A percentile compares a stretch with the other conserved stretches of the same genome.
phyloP scores from a whole-genome alignment of 2,888 invertebrate species.

The Morpho achilles region DNA sequence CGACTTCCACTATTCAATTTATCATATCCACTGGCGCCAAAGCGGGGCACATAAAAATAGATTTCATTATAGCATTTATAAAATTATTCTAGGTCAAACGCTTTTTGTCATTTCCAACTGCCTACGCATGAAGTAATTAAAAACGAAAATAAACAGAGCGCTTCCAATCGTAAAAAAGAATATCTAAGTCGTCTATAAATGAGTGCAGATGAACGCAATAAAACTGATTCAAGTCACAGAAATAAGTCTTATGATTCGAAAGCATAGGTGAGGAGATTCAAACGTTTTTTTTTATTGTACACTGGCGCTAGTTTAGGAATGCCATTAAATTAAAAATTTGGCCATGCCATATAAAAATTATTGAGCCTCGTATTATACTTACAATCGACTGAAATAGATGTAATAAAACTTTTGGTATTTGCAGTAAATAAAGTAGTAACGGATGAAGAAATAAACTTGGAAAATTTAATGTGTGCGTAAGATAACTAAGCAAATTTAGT shows the following conservation, averaged over 20 bases:
- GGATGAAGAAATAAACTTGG: slow-evolving; percentile 30
- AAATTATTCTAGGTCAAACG: slow-evolving; percentile 46
- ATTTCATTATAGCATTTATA: slow-evolving; percentile 32
- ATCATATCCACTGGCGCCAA: slow-evolving; percentile 26
- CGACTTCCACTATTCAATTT: slow-evolving; percentile 25
- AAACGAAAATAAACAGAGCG: slow-evolving; percentile 79
- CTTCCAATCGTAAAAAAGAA: slow-evolving; percentile 76
- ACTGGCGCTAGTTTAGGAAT: slow-evolving; percentile 55
- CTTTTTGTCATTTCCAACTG: slow-evolving; percentile 68
- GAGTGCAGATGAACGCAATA: slow-evolving; percentile 76
- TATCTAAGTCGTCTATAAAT: slow-evolving; percentile 76
- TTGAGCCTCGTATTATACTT: slow-evolving; percentile 28
- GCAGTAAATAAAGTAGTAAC: slow-evolving; percentile 49
- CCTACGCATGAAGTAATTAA: slow-evolving; percentile 77
- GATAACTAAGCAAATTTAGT: slow-evolving; percentile 28
- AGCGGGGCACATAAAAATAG: slow-evolving; percentile 30
- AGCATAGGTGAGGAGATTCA: slow-evolving; percentile 62
- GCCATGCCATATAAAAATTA: slow-evolving; percentile 46
- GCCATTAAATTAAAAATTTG: slow-evolving; percentile 50
- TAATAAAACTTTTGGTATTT: slow-evolving; percentile 54
- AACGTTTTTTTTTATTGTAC: slow-evolving; percentile 47
- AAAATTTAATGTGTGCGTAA: slow-evolving; percentile 25
- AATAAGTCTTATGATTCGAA: slow-evolving; percentile 70
- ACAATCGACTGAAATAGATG: slow-evolving; percentile 28
- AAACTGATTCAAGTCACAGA: slow-evolving; percentile 74